Conservation (phyloP, 2,888 invertebrate genomes). For the Ophion ventricosus region DNA sequence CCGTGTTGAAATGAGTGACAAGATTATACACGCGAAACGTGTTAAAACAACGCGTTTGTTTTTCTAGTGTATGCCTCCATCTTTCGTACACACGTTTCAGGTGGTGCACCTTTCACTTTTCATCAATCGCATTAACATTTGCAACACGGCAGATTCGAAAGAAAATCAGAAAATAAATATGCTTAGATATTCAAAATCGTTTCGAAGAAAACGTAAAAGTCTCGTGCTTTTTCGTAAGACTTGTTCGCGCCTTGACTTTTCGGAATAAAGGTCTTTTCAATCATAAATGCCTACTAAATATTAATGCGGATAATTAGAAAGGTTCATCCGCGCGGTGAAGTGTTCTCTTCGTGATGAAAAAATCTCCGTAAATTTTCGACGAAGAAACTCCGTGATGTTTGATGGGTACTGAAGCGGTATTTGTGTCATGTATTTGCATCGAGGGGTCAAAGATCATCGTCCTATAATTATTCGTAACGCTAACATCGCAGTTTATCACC, state of each 20-base stretch:
- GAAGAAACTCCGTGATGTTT: not conserved
- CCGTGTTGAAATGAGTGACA: too few species aligned
- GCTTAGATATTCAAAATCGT: not conserved
- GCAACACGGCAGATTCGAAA: not conserved
- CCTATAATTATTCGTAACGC: constrained; percentile 7
- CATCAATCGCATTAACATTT: too few species aligned
- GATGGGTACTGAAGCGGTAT: too few species aligned
- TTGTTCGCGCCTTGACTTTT: constrained; percentile 15
- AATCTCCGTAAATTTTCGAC: not conserved
- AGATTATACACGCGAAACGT: too few species aligned
- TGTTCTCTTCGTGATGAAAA: not conserved
- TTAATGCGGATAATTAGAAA: not conserved
- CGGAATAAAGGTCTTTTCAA: not conserved
- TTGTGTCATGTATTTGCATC: not conserved
- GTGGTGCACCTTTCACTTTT: too few species aligned
- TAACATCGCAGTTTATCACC: not conserved
- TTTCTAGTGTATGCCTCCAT: too few species aligned
- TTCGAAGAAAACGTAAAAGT: not conserved
- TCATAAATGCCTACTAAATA: not conserved
- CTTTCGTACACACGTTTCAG: too few species aligned
- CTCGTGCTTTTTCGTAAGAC: not conserved
- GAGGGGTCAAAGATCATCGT: not conserved
- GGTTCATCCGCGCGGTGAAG: not conserved
- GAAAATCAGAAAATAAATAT: not conserved
- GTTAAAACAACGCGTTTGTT: too few species aligned